Evolutionary conservation across 2,113 vertebrate species (phyloP).

Genomic region (Gavialis gangeticus): DNA sequence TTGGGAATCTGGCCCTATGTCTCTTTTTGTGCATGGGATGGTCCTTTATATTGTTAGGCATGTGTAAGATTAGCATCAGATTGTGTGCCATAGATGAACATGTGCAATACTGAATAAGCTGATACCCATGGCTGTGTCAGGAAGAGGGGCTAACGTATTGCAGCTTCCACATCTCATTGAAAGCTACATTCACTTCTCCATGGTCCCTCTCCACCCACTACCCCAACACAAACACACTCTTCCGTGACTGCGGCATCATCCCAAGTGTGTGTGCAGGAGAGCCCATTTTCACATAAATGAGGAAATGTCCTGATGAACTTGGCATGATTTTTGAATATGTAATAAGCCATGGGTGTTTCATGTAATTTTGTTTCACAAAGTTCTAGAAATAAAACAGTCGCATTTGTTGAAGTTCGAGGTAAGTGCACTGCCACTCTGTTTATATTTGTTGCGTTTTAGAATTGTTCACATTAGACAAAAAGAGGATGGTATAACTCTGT

Average conservation of each 20-base stretch:
- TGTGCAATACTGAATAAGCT: background rate
- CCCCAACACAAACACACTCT: background rate
- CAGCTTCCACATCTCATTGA: background rate
- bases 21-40: background rate
- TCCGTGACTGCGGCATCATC: background rate
- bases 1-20: background rate
- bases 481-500: too few relatives aligned
- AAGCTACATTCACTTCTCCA: background rate
- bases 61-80: slow-evolving; percentile 32
- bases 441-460: too few relatives aligned
- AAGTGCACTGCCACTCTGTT: too few relatives aligned
- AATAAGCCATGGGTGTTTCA: background rate
- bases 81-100: background rate
- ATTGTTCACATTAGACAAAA: too few relatives aligned
- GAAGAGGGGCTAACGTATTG: background rate
- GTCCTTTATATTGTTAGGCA: background rate
- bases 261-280: background rate
- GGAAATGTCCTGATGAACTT: background rate
- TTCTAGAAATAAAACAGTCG: too few relatives aligned
- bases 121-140: background rate
- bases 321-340: background rate
- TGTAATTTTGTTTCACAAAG: too few relatives aligned
- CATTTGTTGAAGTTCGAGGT: too few relatives aligned
- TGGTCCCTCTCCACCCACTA: background rate
- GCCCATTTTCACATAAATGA: background rate